These are phyloP conservation scores for Hyperoplus immaculatus DNA, from an alignment of 2,797 vertebrate species.

Conservation along the genomic window DNA sequence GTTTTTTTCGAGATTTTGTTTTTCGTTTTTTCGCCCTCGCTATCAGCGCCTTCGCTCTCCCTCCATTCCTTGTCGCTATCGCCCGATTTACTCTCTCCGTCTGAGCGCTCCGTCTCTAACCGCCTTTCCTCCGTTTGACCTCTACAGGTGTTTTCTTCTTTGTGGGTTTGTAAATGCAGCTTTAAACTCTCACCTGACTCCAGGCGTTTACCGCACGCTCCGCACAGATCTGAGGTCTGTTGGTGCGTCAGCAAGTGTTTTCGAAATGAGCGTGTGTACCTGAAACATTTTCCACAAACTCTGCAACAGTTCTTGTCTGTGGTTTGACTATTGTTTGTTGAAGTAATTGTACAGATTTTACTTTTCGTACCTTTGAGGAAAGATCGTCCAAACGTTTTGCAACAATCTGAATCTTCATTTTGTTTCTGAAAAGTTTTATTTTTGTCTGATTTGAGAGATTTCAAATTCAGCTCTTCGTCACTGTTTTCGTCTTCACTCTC, in stretches of 20 bases:
- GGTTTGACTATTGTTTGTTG: neutral
- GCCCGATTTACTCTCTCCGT: neutral
- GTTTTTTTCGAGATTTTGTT: constrained; percentile 4
- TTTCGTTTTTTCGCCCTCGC: neutral
- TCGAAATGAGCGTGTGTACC: constrained; percentile 48
- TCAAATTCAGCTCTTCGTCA: neutral
- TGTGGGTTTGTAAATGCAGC: constrained; percentile 43
- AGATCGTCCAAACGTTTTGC: constrained; percentile 23
- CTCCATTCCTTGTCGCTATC: constrained; percentile 37
- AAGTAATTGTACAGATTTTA: neutral
- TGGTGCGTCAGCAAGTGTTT: constrained; percentile 51
- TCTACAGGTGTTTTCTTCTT: constrained; percentile 27
- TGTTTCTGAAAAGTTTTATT: neutral
- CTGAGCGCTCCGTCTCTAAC: neutral
- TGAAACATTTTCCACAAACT: constrained; percentile 52
- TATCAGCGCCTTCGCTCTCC: neutral
- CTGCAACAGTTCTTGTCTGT: constrained; percentile 37
- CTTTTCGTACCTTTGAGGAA: neutral
- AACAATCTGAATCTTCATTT: neutral
- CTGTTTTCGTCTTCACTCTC: constrained; percentile 2
- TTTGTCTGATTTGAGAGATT: neutral
- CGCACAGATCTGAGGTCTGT: constrained; percentile 33
- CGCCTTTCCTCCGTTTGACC: neutral
- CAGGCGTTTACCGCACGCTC: constrained; percentile 51
- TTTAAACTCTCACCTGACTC: constrained; percentile 11